Conservation (phyloP, 2,888 invertebrate genomes). For the Cordilura impudica region DNA sequence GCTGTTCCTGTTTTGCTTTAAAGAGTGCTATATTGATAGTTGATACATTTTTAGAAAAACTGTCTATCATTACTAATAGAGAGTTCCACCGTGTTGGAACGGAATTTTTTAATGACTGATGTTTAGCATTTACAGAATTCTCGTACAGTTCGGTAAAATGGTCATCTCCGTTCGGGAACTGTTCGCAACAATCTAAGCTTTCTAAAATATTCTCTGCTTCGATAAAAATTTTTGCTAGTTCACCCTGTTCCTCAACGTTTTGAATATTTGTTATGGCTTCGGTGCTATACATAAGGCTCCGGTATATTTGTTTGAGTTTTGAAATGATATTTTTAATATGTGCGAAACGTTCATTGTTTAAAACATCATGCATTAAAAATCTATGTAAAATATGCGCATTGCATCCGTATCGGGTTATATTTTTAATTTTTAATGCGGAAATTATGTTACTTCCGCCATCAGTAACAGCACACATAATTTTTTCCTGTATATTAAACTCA, state of each 20-base stretch:
- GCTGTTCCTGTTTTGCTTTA: neutral
- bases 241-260: neutral
- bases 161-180: neutral
- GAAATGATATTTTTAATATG: too few relatives aligned
- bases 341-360: too few relatives aligned
- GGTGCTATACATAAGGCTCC: too few relatives aligned
- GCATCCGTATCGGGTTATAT: too few relatives aligned
- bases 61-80: constrained; percentile 5
- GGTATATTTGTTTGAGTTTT: too few relatives aligned
- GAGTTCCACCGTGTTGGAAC: neutral
- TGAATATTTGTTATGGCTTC: neutral
- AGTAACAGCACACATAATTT: too few relatives aligned
- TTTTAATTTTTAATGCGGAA: too few relatives aligned
- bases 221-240: neutral
- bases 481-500: too few relatives aligned
- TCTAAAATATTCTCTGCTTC: neutral
- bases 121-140: neutral
- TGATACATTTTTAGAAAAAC: neutral
- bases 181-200: neutral
- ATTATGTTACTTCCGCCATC: too few relatives aligned
- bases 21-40: neutral
- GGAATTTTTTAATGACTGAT: neutral
- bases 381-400: too few relatives aligned
- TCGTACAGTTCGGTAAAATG: neutral
- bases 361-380: too few relatives aligned